Base-by-base conservation (phyloP, 2,797 vertebrate species). In the Enteromius afrohamiltoni region DNA sequence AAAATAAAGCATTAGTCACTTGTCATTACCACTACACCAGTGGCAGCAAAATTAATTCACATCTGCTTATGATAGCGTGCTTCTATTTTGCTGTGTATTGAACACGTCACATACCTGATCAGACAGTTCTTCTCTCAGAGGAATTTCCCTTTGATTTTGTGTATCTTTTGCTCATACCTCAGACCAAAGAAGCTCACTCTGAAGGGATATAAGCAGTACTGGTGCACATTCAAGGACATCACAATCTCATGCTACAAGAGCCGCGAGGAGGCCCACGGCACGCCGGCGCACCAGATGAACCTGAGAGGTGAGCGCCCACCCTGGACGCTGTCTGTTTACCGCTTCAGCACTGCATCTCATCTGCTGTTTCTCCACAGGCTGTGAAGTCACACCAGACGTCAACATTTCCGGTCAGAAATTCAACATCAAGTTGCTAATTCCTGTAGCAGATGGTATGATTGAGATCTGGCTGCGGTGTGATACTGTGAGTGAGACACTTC, bases 361-460 rank as follows among this genome's bases (percentile, higher is more conserved):
- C 40, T 16, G 26, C 34, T 87, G 86, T 82, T 37, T 74, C 8
- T 81, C 77, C 87, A 58, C 84, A 99, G 98, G 98, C 85, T 99
- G 98, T 92, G 98, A 99, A 94, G 98, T 99, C 88, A 99, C 98
- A 71, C 98, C 98, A 82, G 98, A 99, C 90, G 98, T 99, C 87
- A 99, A 99, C 93, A 99, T 99, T 94, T 99, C 98, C 2, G 97
- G 96, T 82, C 98, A 99, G 93, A 99, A 99, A 93, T 99, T 99
- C 92, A 99, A 98, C 94, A 99, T 99, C 94, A 99, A 99, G 91
- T 93, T 99, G 90, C 94, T 99, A 88, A 99, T 99, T 88, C 97
- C 98, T 0, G 98, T 99, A 84, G 97, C 98, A 0, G 98, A 99
- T 83, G 98, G 98, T 85, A 99, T 99, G 98, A 99, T 99, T 45